A percentile compares a stretch with the other conserved stretches of the same genome.
phyloP scores from a whole-genome alignment of 2,797 vertebrate genomes.

The Lepus oiostolus region DNA sequence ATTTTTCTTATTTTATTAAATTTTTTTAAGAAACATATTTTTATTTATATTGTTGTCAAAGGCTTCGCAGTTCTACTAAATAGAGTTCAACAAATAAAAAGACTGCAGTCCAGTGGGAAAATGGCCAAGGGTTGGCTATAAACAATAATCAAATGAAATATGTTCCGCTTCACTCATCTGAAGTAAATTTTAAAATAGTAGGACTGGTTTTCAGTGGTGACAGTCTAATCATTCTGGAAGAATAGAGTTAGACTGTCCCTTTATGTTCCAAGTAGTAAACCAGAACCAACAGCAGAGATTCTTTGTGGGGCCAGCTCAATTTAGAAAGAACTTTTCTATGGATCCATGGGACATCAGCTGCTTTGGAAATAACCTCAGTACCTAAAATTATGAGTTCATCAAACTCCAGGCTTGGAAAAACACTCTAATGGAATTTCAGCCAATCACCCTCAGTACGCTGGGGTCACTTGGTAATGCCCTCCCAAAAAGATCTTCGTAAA shows the following conservation, averaged over 20 bases:
- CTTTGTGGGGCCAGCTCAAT: conserved; percentile 11
- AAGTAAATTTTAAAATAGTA: no score
- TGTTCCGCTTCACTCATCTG: no score
- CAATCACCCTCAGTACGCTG: neutral
- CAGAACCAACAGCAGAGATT: neutral
- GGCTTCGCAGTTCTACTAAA: no score
- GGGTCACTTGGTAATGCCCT: neutral
- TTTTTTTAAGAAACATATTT: no score
- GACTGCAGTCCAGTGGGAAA: no score
- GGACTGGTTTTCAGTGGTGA: neutral
- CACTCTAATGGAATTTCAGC: conserved; percentile 9
- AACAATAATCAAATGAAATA: no score
- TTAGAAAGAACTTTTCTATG: conserved; percentile 49
- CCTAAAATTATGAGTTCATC: conserved; percentile 27
- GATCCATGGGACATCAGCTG: neutral
- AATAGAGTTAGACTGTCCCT: conserved; percentile 14
- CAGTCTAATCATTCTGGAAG: neutral
- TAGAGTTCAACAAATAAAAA: no score
- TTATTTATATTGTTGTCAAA: no score
- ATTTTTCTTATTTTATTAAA: neutral
- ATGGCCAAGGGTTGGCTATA: no score
- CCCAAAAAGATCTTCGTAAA: conserved; percentile 14
- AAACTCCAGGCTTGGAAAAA: conserved; percentile 41
- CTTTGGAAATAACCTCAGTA: neutral
- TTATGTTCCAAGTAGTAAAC: conserved; percentile 40